Evolutionary conservation across 2,797 vertebrate species (phyloP), one percentile per base, ranked within the genome.

Genomic region (Selene dorsalis): DNA sequence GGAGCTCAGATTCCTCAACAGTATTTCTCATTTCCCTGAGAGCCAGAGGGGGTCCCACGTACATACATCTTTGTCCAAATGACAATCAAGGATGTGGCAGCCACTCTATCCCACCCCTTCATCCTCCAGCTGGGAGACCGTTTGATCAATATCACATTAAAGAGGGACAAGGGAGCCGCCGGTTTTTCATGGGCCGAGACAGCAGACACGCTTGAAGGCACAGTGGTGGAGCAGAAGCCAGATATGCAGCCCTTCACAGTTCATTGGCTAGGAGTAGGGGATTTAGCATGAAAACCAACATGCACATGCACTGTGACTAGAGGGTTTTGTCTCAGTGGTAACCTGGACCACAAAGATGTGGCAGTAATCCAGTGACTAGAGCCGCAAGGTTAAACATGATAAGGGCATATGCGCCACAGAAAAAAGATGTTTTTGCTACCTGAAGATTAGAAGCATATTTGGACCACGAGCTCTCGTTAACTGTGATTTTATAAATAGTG

Each of bases 111-210:
- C 43, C 28, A 10, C 43, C 45, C 30, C 55, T 39, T 48, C 52
- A 56, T 75, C 43, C 53, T 79, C 43, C 63, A 60, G 47, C 63
- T 65, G 66, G 59, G 53, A 57, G 38, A 43, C 59, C 3, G 4
- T 66, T 82, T 53, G 63, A 89, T 89, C 87, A 65, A 87, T 91
- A 87, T 72, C 48, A 39, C 79, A 85, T 89, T 86, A 87, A 82
- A 79, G 56, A 82, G 64, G 30, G 79, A 52, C 48, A n/a, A 53
- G 30, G 65, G 72, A 76, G 56, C 58, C 0, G 43, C 75, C 61
- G 22, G 4, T 75, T 84, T 62, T 35, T 71, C 30, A 77, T 18
- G 50, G 56, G 43, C 17, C 12, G 28, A 73, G 59, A 68, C 43
- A 66, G 62, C 26, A 52, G 64, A 67, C 63, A 26, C n/a, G 63